A percentile compares a stretch with the other conserved stretches of the same genome.
phyloP scores from a whole-genome alignment of 2,113 vertebrate species.

The Eclectus roratus region DNA sequence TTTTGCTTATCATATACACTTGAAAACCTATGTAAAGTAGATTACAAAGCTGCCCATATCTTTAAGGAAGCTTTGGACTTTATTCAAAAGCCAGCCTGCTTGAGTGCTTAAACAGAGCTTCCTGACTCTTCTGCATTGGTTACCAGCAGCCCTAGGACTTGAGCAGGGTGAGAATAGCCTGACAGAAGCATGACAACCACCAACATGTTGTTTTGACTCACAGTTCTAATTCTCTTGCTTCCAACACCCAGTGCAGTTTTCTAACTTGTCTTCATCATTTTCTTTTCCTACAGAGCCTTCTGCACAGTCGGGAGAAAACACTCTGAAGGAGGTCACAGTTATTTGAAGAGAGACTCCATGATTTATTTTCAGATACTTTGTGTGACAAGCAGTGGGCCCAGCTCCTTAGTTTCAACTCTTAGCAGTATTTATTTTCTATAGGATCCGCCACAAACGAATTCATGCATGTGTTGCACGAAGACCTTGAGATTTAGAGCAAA shows the following conservation, averaged over 20 bases:
- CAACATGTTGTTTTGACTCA: background rate
- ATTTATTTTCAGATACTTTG: background rate
- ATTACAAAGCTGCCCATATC: background rate
- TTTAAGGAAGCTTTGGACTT: background rate
- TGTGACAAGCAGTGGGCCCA: background rate
- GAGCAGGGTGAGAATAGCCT: background rate
- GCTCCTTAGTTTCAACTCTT: background rate
- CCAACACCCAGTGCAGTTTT: background rate
- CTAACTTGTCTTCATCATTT: background rate
- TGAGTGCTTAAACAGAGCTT: background rate
- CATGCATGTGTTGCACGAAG: background rate
- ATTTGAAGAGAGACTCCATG: background rate
- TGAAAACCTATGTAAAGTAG: background rate
- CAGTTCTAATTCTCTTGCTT: background rate
- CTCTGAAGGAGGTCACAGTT: background rate
- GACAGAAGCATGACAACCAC: background rate
- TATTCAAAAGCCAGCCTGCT: background rate
- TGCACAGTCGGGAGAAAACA: background rate
- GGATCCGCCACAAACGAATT: background rate
- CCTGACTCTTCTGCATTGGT: background rate
- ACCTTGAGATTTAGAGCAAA: background rate
- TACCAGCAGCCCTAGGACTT: background rate
- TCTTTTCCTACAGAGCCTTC: background rate
- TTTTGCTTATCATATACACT: background rate
- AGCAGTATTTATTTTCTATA: background rate